Conservation (phyloP, 2,888 invertebrate genomes). For the Tetranychus truncatus region DNA sequence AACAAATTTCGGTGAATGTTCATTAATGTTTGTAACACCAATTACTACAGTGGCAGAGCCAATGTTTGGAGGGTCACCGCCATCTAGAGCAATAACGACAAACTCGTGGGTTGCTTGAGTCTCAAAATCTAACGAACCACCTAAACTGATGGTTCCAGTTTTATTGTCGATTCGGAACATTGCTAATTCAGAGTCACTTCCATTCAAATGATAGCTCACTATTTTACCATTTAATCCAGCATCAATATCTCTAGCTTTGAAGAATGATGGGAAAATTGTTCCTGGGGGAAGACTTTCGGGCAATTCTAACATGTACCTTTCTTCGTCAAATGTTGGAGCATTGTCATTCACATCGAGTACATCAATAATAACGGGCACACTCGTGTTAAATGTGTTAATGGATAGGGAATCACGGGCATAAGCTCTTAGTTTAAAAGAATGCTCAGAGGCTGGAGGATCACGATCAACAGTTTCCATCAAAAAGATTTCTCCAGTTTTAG, state of each 20-base stretch:
- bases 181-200: constrained; percentile 14
- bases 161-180: constrained; percentile 27
- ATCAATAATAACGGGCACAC: constrained; percentile 27
- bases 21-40: constrained; percentile 34
- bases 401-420: constrained; percentile 28
- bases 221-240: constrained; percentile 27
- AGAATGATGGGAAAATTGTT: constrained; percentile 27
- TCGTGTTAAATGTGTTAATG: constrained; percentile 28
- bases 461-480: constrained; percentile 28
- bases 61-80: constrained; percentile 26
- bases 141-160: constrained; percentile 26
- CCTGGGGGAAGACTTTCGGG: constrained; percentile 28
- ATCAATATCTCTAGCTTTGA: constrained; percentile 26
- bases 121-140: constrained; percentile 27
- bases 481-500: constrained; percentile 28
- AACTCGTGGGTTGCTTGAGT: constrained; percentile 25
- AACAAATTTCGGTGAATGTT: constrained; percentile 33
- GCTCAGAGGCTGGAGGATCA: constrained; percentile 29
- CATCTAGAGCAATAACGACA: constrained; percentile 28
- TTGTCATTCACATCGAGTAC: constrained; percentile 27
- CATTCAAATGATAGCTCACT: constrained; percentile 24
- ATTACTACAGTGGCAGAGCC: constrained; percentile 28
- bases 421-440: constrained; percentile 27
- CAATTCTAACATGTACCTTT: constrained; percentile 27
- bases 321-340: constrained; percentile 20